These are phyloP conservation scores for Pipistrellus nathusii DNA, from an alignment of 2,797 vertebrate genomes.

Conservation along the genomic window DNA sequence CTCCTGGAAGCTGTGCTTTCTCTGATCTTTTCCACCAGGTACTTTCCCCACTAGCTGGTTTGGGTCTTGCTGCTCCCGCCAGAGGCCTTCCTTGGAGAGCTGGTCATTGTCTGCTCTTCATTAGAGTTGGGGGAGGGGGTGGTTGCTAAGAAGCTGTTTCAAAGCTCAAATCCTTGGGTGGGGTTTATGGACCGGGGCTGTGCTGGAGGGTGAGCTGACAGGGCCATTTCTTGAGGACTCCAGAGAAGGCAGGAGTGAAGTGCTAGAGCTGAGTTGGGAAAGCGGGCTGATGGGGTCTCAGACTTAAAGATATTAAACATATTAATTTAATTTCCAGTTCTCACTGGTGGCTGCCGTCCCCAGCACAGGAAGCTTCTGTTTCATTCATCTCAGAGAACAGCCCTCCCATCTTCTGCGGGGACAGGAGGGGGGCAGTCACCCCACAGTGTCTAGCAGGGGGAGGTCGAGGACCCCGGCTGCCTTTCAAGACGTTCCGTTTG, in stretches of 20 bases:
- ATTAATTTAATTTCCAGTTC: not conserved
- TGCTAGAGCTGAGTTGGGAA: not conserved
- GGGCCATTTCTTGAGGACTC: constrained; percentile 17
- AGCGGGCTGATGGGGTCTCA: not conserved
- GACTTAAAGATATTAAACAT: not conserved
- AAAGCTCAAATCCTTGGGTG: not conserved
- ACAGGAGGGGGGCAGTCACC: not conserved
- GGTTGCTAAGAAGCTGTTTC: not conserved
- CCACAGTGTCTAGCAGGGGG: rapidly evolving
- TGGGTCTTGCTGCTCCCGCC: not conserved
- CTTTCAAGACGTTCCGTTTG: not conserved
- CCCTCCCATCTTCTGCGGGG: not conserved
- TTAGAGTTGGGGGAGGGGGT: not conserved
- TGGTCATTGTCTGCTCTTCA: not conserved
- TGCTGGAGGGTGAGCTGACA: not conserved
- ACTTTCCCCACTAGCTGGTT: not conserved
- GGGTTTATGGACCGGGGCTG: not conserved
- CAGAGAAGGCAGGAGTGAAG: not conserved
- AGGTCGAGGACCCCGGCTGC: not conserved
- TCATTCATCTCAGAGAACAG: not conserved
- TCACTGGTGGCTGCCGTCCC: rapidly evolving
- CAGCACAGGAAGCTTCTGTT: not conserved
- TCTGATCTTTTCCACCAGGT: not conserved
- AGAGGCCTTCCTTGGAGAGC: not conserved
- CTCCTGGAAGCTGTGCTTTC: not conserved